phyloP scores from a whole-genome alignment of 2,113 vertebrate species.

The Sebastes fasciatus region DNA sequence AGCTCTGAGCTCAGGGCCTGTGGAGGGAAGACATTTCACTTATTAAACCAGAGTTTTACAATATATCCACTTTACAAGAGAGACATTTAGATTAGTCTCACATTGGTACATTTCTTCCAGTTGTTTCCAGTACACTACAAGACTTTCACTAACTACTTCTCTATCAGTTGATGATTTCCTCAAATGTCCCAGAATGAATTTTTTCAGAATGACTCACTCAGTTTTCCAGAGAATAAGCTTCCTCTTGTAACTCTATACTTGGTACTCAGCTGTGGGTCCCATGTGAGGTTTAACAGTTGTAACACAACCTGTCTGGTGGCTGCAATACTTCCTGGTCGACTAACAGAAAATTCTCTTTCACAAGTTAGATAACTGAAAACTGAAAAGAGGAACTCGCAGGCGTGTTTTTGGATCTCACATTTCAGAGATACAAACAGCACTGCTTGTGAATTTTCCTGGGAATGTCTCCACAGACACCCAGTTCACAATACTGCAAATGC shows the following conservation, averaged over 20 bases:
- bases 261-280: neutral
- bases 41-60: neutral
- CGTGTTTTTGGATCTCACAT: no score
- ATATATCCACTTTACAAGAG: neutral
- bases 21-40: fast-evolving
- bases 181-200: neutral
- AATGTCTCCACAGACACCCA: no score
- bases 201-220: neutral
- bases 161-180: neutral
- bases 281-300: neutral
- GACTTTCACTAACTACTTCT: neutral
- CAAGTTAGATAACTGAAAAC: no score
- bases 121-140: neutral
- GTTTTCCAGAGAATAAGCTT: neutral
- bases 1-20: constrained; percentile 93
- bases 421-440: no score
- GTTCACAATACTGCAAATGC: no score
- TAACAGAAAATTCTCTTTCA: neutral
- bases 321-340: neutral
- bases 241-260: neutral
- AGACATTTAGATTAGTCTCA: neutral
- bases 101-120: neutral
- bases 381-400: no score
- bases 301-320: neutral
- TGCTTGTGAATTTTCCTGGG: no score